A percentile compares a stretch with the other conserved stretches of the same genome.
Evolutionary conservation across 2,888 invertebrate genomes (phyloP).

Genomic region (Dicycla oo): DNA sequence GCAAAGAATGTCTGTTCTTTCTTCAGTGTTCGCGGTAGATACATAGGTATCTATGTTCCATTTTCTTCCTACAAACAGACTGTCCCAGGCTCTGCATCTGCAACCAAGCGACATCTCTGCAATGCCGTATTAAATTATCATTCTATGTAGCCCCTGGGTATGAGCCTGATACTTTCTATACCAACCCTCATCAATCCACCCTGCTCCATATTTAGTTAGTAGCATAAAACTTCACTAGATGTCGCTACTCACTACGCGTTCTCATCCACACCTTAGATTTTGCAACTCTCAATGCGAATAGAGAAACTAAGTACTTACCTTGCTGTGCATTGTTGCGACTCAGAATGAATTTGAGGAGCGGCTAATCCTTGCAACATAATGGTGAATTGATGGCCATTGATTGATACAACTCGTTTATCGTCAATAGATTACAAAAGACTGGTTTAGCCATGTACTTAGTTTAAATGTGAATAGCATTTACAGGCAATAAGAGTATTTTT

Average conservation of each 20-base stretch:
- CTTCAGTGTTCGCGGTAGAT: background rate
- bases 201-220: background rate
- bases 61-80: background rate
- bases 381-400: constrained; percentile 47
- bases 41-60: background rate
- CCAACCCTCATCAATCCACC: background rate
- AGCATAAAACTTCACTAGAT: constrained; percentile 31
- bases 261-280: constrained; percentile 62
- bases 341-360: constrained; percentile 64
- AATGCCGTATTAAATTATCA: background rate
- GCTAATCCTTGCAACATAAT: constrained; percentile 64
- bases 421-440: constrained; percentile 51
- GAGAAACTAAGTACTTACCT: constrained; percentile 47
- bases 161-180: background rate
- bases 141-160: too few species aligned
- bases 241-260: constrained; percentile 45
- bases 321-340: constrained; percentile 58
- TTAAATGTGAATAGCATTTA: constrained; percentile 13
- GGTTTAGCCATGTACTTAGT: constrained; percentile 22
- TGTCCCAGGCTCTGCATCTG: background rate
- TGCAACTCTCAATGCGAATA: constrained; percentile 56
- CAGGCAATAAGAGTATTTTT: background rate
- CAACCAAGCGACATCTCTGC: constrained; percentile 27
- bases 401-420: constrained; percentile 49
- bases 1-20: background rate